Conservation (phyloP, 2,113 vertebrate species). For the Pavo muticus region DNA sequence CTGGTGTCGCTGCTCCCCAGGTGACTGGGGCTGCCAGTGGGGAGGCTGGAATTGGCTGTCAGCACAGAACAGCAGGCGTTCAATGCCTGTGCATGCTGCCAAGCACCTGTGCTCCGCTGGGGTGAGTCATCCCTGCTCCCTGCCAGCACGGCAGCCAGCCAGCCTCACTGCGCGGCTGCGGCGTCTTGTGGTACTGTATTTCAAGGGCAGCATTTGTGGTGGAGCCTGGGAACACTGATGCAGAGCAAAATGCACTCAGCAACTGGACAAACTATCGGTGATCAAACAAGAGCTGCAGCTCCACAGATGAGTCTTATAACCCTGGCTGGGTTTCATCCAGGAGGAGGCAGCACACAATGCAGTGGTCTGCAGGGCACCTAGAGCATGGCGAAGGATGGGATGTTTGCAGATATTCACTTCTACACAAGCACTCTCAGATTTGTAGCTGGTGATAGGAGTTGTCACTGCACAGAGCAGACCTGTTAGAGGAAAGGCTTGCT, state of each 20-base stretch:
- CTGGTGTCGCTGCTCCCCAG: neutral
- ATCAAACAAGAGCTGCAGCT: neutral
- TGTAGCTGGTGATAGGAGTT: neutral
- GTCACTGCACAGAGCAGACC: neutral
- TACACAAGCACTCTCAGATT: neutral
- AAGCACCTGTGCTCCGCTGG: neutral
- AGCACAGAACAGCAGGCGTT: neutral
- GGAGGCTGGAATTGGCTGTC: neutral
- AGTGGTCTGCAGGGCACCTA: accelerated
- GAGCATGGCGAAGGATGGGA: accelerated
- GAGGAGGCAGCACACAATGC: accelerated
- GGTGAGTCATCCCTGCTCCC: neutral
- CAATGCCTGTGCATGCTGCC: neutral
- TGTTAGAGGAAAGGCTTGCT: neutral
- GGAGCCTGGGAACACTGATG: neutral
- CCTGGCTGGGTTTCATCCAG: neutral
- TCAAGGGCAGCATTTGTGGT: neutral
- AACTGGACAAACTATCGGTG: neutral
- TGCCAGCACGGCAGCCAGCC: neutral
- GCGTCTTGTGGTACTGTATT: neutral
- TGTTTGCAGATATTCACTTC: neutral
- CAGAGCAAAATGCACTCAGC: neutral
- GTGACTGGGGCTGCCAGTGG: accelerated
- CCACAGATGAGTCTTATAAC: accelerated
- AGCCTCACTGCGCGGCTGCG: accelerated